phyloP scores from a whole-genome alignment of 2,113 vertebrate genomes.

The Ptyas mucosa region DNA sequence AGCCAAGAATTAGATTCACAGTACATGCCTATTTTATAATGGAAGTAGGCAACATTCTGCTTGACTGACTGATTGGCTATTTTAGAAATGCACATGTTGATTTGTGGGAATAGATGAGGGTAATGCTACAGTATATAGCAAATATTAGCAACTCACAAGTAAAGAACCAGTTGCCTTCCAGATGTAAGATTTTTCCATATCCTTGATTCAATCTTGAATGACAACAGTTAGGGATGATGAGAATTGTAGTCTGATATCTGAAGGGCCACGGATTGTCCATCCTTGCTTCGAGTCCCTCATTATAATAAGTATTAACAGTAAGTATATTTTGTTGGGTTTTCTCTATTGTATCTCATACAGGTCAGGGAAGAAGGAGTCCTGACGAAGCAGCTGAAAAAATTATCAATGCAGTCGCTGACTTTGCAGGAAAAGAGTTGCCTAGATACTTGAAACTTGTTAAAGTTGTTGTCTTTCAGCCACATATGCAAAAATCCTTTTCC shows the following conservation, averaged over 20 bases:
- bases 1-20: neutral
- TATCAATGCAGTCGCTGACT: slow-evolving; percentile 77
- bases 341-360: slow-evolving; percentile 58
- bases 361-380: slow-evolving; percentile 66
- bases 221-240: neutral
- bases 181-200: neutral
- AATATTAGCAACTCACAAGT: neutral
- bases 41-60: neutral
- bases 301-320: neutral
- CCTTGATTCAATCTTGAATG: neutral
- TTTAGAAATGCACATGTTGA: neutral
- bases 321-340: neutral
- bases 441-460: slow-evolving; percentile 70
- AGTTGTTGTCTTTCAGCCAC: slow-evolving; percentile 79
- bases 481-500: slow-evolving; percentile 73
- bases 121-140: neutral
- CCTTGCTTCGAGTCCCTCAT: neutral
- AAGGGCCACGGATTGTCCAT: neutral
- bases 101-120: neutral
- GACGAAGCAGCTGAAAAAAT: slow-evolving; percentile 78
- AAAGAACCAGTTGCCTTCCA: neutral
- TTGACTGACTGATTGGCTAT: neutral
- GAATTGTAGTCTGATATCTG: neutral
- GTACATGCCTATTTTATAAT: neutral
- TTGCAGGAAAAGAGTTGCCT: slow-evolving; percentile 63